Evolutionary conservation across 2,797 vertebrate species (phyloP), one percentile per base, ranked within the genome.

Genomic region (Eupleurogrammus muticus): DNA sequence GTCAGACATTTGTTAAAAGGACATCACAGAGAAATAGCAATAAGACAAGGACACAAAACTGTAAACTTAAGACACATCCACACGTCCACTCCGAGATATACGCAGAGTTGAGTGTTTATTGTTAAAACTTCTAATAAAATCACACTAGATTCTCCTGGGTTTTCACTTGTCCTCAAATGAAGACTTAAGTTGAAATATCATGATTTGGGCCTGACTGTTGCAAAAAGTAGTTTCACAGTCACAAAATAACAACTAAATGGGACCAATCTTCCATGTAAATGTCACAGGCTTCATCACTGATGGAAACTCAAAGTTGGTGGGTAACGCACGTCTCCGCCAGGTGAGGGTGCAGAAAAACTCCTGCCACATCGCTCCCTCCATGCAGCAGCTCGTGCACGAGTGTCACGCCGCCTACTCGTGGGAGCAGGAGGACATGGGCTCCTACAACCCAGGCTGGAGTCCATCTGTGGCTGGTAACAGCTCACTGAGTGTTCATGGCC

Each of bases 201-300:
- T 40, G 38, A 12, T 40, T 40, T 44, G 16, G 11, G 38, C 47
- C 16, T 51, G 44, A 50, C 12, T 24, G 4, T 32, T 40, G 9
- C 34, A 34, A 16, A 58, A 55, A 7, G 5, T 46, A 1, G 1
- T 57, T 56, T 40, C 13, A 59, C 5, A 12, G 21, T 14, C 38
- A 42, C 13, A 57, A 28, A 28, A 44, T 23, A n/a, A 23, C 6
- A 2, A 48, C 11, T 9, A 17, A 9, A 9, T 40, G 24, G n/a
- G 16, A 13, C 32, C 20, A n/a, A 23, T 48, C 7, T 55, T 50
- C 21, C n/a, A 44, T 66, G 49, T 20, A 49, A 54, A 49, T 69
- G 1, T 71, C n/a, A 24, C 56, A 99, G 98, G 97, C 47, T 99
- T 98, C 82, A 94, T 99, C 86, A 99, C 97, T 19, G 96, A 99